Evolutionary conservation across 2,113 vertebrate genomes (phyloP).

Genomic region (Nestor notabilis): DNA sequence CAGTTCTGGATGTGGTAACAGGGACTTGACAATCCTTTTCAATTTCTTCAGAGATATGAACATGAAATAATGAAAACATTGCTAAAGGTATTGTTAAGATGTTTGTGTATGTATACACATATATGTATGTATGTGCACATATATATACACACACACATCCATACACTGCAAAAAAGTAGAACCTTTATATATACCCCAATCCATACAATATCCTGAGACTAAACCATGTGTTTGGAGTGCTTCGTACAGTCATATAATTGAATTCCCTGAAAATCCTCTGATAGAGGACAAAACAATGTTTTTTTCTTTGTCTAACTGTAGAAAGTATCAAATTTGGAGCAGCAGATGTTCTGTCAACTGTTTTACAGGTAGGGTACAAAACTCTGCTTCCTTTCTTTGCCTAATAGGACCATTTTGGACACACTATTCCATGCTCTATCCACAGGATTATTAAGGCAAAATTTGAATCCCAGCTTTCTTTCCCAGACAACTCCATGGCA

Average conservation of each 20-base stretch:
- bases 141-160: accelerated
- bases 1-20: not conserved
- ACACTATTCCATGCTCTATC: not conserved
- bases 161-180: not conserved
- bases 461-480: not conserved
- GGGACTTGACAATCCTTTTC: not conserved
- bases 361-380: not conserved
- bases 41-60: not conserved
- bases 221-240: not conserved
- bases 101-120: not conserved
- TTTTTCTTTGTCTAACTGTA: not conserved
- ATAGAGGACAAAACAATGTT: not conserved
- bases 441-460: not conserved
- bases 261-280: not conserved
- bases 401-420: not conserved
- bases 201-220: not conserved
- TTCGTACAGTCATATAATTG: not conserved
- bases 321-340: not conserved
- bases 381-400: not conserved
- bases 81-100: not conserved
- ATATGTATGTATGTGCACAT: no score
- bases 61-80: not conserved
- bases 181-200: not conserved
- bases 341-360: not conserved
- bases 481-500: not conserved